phyloP scores from a whole-genome alignment of 2,888 invertebrate species.

The Diabrotica balteata region DNA sequence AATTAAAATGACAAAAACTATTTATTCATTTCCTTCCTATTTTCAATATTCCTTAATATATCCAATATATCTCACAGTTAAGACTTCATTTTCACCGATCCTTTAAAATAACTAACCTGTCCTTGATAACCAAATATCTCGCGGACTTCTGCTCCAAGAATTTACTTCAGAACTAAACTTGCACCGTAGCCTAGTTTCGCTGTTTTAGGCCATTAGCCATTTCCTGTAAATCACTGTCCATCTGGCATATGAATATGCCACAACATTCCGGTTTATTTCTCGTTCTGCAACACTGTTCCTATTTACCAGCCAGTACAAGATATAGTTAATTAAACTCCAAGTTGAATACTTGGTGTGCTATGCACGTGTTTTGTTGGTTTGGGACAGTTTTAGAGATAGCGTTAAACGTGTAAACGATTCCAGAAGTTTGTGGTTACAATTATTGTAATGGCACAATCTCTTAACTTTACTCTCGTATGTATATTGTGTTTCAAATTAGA shows the following conservation, averaged over 20 bases:
- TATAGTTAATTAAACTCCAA: conserved; percentile 17
- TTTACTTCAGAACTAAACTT: not conserved
- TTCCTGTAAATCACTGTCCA: conserved; percentile 20
- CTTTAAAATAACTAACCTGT: not conserved
- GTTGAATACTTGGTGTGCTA: conserved; percentile 1
- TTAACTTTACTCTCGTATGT: too few species aligned
- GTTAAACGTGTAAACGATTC: too few species aligned
- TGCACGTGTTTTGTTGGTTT: conserved; percentile 5
- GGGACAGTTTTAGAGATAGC: not conserved
- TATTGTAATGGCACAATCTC: too few species aligned
- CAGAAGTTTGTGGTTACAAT: too few species aligned
- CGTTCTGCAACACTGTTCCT: conserved; percentile 15
- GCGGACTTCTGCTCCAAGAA: not conserved
- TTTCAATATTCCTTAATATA: too few species aligned
- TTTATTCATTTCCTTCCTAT: too few species aligned
- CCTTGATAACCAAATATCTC: not conserved
- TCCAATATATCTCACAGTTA: too few species aligned
- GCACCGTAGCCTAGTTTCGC: conserved; percentile 4
- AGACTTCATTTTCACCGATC: too few species aligned
- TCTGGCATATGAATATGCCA: conserved; percentile 22
- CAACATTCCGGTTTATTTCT: conserved; percentile 17
- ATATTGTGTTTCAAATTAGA: too few species aligned
- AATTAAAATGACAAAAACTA: too few species aligned
- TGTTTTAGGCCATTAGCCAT: conserved; percentile 12
- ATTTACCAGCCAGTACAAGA: conserved; percentile 21